phyloP scores from a whole-genome alignment of 1,140 invertebrate genomes.

The Adelges cooleyi region DNA sequence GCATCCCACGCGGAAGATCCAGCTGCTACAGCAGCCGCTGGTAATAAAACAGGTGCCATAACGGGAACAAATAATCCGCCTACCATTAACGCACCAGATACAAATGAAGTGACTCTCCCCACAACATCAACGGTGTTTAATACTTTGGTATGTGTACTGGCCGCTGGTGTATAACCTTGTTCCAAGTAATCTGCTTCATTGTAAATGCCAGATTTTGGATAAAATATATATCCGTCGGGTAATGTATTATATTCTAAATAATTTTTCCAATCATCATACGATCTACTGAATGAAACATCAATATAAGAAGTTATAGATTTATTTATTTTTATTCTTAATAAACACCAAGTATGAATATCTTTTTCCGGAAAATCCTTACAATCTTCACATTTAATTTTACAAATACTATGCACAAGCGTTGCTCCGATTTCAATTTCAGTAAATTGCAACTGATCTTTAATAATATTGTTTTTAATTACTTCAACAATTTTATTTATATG shows the following conservation, averaged over 20 bases:
- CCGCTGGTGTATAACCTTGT: neutral
- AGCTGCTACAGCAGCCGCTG: neutral
- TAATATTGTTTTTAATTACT: neutral
- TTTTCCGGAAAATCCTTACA: neutral
- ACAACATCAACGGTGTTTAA: neutral
- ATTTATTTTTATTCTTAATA: neutral
- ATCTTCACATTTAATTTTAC: neutral
- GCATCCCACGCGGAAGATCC: neutral
- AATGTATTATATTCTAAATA: neutral
- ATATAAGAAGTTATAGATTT: neutral
- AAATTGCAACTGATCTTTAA: neutral
- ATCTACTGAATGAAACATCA: neutral
- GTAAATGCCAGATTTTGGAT: neutral
- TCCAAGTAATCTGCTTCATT: neutral
- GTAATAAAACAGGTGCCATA: neutral
- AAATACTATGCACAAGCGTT: neutral
- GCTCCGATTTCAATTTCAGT: neutral
- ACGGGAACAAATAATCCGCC: neutral
- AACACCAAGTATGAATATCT: neutral
- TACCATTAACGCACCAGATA: neutral
- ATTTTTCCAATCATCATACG: conserved; percentile 5
- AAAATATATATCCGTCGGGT: neutral
- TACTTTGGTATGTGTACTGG: neutral
- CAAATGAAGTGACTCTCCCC: neutral
- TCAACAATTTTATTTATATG: neutral